Base-by-base conservation (phyloP, 2,888 invertebrate genomes). In the Caenorhabditis sp. region DNA sequence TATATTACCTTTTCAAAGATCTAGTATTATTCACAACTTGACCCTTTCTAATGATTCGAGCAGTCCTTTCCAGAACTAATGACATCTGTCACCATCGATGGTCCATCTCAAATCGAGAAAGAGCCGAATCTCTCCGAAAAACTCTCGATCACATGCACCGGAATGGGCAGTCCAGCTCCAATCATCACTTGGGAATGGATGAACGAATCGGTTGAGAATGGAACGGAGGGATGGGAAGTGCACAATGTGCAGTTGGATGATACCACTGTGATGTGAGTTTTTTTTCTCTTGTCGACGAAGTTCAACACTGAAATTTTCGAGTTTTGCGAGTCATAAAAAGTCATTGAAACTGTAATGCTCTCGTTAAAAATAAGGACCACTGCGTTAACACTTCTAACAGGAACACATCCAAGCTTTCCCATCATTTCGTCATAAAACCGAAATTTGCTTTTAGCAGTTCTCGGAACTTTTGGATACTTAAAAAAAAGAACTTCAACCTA, bases 111-210 rank as follows among this genome's bases (percentile, higher is more conserved):
- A 7, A 80, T 86, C 10, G 77, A 74, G 19, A 82, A 64, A 51
- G 88, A 86, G 54, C 88, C 88, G 24, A 80, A 85, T 64, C 38
- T 87, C 22, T 63, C 22, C 24, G 83, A 83, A 54, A 70, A 63
- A 7, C 38, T 87, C 12, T 38, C 56, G 19, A 49, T 87, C 1
- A 79, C 81, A 2, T 88, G 88, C 64, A 68, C 68, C 8, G 86
- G 80, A 26, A 79, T 84, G 49, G 87, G 88, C 4, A 82, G 73
- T 58, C 85, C 87, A 0, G 77, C 85, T 1, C 87, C 88, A n/a
- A 59, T 69, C 8, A 84, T 88, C 8, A 74, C 68, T n/a, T 88
- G 88, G 88, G 54, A 66, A 54, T 88, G 86, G 86, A 81, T 82
- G 64, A 81, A 84, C 59, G 35, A 31, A 51, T 44, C 72, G 35